Evolutionary conservation across 1,140 invertebrate genomes (phyloP).

Genomic region (Trichonephila clavata): DNA sequence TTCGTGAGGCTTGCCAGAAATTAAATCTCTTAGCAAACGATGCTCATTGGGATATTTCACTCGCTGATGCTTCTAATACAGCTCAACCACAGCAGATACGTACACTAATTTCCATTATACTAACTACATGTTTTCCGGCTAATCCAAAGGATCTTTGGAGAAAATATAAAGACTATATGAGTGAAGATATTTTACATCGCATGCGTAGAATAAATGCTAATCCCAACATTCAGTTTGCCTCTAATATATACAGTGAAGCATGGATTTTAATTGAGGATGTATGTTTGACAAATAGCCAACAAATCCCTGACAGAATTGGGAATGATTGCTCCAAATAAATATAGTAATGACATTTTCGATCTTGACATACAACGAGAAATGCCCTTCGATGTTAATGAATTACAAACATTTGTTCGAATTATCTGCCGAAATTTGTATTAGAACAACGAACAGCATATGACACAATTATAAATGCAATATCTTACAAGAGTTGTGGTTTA

Average conservation of each 20-base stretch:
- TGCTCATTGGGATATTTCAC: constrained; percentile 70
- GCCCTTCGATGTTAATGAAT: too few species aligned
- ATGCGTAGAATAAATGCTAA: constrained; percentile 34
- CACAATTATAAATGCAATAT: too few species aligned
- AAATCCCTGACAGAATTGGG: too few species aligned
- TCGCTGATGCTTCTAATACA: constrained; percentile 64
- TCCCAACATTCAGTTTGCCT: constrained; percentile 65
- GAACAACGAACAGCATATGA: too few species aligned
- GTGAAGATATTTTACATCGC: constrained; percentile 71
- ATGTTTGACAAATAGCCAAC: too few species aligned
- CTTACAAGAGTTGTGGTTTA: too few species aligned
- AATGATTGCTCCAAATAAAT: too few species aligned
- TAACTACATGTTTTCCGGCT: constrained; percentile 49
- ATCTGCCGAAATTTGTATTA: too few species aligned
- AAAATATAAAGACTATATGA: background rate
- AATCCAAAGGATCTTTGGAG: background rate
- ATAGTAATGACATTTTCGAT: too few species aligned
- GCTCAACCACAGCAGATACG: constrained; percentile 63
- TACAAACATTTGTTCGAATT: too few species aligned
- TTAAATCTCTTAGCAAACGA: constrained; percentile 80
- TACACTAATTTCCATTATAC: constrained; percentile 79
- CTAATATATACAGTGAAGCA: constrained; percentile 26
- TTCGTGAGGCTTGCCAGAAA: constrained; percentile 79
- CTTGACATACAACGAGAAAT: too few species aligned
- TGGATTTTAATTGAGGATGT: too few species aligned